Evolutionary conservation across 2,797 vertebrate species (phyloP), one percentile per base, ranked within the genome.

Genomic region (Galaxias olidus): DNA sequence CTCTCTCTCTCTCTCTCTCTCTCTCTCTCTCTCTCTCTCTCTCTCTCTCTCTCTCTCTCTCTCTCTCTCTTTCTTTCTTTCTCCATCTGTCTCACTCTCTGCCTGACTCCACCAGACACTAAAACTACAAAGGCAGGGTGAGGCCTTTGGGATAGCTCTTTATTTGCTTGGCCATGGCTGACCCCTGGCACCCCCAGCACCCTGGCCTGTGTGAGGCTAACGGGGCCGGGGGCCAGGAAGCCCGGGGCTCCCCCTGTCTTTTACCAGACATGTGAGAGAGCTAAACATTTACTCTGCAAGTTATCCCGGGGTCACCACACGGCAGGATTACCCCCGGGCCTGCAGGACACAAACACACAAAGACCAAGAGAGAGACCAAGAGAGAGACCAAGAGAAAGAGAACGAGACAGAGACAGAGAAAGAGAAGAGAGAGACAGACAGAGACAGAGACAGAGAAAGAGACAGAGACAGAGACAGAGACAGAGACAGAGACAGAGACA

Each of bases 141-240:
- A 40, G 19, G 47, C 19, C 13, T 30, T 1, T 15, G 20, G 46
- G 47, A 40, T 58, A 46, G 65, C 58, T 61, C 61, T 71, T 64
- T 75, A 71, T 68, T 75, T 75, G 76, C 75, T 75, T 76, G 70
- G 50, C 64, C 59, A 66, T 50, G 50, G 60, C 52, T 44, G 64
- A 73, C 73, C 77, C 65, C 60, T 58, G 62, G 65, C 59, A 65
- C 55, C 51, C 45, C 44, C 59, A 61, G 70, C 61, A 59, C 48
- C 57, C 48, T 12, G 40, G 17, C 44, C 17, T 44, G 17, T 48
- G 18, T 46, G 45, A 58, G 12, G 13, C 8, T 20, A 10, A n/a
- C 1, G 49, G 40, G 49, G 10, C 41, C 45, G 18, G 46, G 47
- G 19, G 40, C 47, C 53, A 63, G 62, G 68, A 71, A 68, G 53